phyloP scores from a whole-genome alignment of 2,113 vertebrate species.

The Monopterus albus region DNA sequence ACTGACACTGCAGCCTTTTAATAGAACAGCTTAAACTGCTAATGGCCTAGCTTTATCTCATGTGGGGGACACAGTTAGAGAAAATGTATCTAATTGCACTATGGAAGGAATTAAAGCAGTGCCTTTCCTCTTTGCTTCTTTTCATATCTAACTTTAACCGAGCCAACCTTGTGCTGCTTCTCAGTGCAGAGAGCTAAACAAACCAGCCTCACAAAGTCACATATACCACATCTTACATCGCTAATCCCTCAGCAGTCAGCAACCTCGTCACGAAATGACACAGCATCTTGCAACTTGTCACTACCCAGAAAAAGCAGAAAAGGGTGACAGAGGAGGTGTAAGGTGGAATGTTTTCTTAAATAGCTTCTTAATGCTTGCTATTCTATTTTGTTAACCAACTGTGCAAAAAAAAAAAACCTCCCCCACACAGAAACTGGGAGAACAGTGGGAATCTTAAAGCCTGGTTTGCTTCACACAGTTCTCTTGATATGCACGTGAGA shows the following conservation, averaged over 20 bases:
- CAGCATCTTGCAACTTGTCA: conserved; percentile 18
- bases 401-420: neutral
- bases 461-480: neutral
- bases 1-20: conserved; percentile 46
- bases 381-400: neutral
- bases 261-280: conserved; percentile 52
- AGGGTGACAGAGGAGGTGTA: conserved; percentile 15
- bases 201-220: conserved; percentile 48
- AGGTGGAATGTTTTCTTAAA: conserved; percentile 25
- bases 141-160: conserved; percentile 9
- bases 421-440: conserved; percentile 1
- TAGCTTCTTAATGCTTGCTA: conserved; percentile 5
- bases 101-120: conserved; percentile 11
- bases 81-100: conserved; percentile 23
- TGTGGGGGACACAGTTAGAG: conserved; percentile 11
- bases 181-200: conserved; percentile 44
- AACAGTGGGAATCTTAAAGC: neutral
- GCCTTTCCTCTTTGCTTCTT: neutral
- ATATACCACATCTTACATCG: conserved; percentile 49
- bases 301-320: conserved; percentile 21
- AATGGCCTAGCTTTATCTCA: conserved; percentile 37
- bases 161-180: conserved; percentile 43
- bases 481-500: conserved; percentile 14
- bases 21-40: conserved; percentile 47
- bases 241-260: conserved; percentile 61